Percentiles rank a stretch among this genome's conserved stretches.
These are phyloP conservation scores for Dicycla oo DNA, from an alignment of 2,888 invertebrate species.

Conservation along the genomic window DNA sequence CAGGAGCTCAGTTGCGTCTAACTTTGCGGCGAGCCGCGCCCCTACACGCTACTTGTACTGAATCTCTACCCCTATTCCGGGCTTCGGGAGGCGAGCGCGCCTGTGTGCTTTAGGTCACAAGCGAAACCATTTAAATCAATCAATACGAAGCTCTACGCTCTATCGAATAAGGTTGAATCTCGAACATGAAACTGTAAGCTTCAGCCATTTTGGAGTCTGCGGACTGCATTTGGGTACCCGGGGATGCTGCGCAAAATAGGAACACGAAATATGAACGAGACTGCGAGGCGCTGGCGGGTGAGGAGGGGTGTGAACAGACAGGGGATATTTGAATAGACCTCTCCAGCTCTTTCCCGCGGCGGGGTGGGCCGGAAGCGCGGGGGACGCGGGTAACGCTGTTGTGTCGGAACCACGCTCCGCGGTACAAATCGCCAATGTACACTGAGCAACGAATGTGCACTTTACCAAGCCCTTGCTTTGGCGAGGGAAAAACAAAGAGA, in stretches of 20 bases:
- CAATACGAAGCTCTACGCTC: slow-evolving; percentile 63
- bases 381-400: slow-evolving; percentile 82
- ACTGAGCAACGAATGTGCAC: slow-evolving; percentile 86
- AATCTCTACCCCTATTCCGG: slow-evolving; percentile 90
- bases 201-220: slow-evolving; percentile 86
- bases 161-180: slow-evolving; percentile 66
- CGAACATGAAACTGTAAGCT: slow-evolving; percentile 46
- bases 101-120: slow-evolving; percentile 71
- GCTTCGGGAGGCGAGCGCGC: slow-evolving; percentile 83
- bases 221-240: slow-evolving; percentile 88
- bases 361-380: slow-evolving; percentile 64
- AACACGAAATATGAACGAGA: slow-evolving; percentile 91
- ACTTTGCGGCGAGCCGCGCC: slow-evolving; percentile 91
- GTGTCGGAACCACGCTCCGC: slow-evolving; percentile 86
- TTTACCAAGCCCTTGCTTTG: slow-evolving; percentile 77
- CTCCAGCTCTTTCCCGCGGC: slow-evolving; percentile 83
- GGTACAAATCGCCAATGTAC: slow-evolving; percentile 87
- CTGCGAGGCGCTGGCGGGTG: slow-evolving; percentile 89
- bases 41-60: slow-evolving; percentile 90
- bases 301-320: slow-evolving; percentile 88
- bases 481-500: slow-evolving; percentile 81
- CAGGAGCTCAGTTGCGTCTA: slow-evolving; percentile 89
- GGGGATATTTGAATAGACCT: slow-evolving; percentile 89
- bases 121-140: slow-evolving; percentile 20
- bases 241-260: slow-evolving; percentile 91